Evolutionary conservation across 92 coral and sea anemone species (phyloP).

Genomic region (Parazoanthus swiftii): DNA sequence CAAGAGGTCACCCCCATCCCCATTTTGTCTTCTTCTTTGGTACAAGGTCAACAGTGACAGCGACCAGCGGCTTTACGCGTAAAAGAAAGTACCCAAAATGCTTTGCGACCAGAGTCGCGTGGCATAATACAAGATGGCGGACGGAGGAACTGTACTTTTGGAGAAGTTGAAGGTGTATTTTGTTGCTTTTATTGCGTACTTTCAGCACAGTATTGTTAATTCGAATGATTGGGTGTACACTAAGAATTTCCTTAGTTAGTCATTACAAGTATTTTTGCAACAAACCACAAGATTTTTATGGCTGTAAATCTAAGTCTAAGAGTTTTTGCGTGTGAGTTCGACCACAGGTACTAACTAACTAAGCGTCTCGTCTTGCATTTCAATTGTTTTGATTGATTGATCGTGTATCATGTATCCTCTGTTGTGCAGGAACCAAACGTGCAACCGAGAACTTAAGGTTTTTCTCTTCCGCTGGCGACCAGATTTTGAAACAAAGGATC

Average conservation of each 20-base stretch:
- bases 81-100: slow-evolving; percentile 50
- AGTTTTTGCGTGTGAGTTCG: too few species aligned
- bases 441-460: too few species aligned
- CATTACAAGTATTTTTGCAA: not conserved
- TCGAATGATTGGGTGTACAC: not conserved
- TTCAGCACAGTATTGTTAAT: not conserved
- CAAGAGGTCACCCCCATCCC: too few species aligned
- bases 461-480: too few species aligned
- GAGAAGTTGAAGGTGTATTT: slow-evolving; percentile 77
- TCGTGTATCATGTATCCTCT: too few species aligned
- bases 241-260: not conserved
- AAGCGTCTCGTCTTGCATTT: too few species aligned
- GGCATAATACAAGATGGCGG: slow-evolving; percentile 86
- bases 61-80: not conserved
- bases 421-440: too few species aligned
- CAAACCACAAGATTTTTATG: not conserved
- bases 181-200: not conserved
- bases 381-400: too few species aligned
- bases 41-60: not conserved
- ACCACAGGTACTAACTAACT: too few species aligned
- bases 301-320: too few species aligned
- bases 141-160: slow-evolving; percentile 51
- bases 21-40: not conserved
- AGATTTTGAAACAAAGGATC: too few species aligned
- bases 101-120: slow-evolving; percentile 23